These are phyloP conservation scores for Ectobius pallidus DNA, from an alignment of 2,888 invertebrate genomes.

Conservation along the genomic window DNA sequence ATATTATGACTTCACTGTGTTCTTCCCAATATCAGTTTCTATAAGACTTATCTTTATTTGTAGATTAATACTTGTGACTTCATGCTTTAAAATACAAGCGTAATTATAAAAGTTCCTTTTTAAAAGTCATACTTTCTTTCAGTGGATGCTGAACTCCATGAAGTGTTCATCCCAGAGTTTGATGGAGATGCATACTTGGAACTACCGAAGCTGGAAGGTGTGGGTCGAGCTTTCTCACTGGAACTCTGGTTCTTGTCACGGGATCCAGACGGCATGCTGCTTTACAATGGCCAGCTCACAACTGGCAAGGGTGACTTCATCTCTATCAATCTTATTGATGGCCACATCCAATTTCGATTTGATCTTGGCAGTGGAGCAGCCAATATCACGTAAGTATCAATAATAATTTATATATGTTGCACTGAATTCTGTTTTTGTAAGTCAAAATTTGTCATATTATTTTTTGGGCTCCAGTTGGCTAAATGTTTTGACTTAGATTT, in stretches of 20 bases:
- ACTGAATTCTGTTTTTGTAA: no score
- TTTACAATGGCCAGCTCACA: conserved; percentile 83
- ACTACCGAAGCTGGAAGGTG: conserved; percentile 73
- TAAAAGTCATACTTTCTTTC: conserved; percentile 18
- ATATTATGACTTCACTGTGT: no score
- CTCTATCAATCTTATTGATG: conserved; percentile 78
- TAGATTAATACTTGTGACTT: no score
- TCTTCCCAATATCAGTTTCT: no score
- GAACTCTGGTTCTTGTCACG: conserved; percentile 85
- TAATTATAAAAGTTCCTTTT: no score
- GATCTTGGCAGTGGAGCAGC: conserved; percentile 89
- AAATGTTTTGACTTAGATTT: no score
- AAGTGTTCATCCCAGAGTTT: conserved; percentile 72
- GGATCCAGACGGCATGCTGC: conserved; percentile 76
- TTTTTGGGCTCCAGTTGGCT: no score
- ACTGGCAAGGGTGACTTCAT: conserved; percentile 81
- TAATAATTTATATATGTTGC: no score
- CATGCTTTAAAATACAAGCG: no score
- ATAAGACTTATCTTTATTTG: no score
- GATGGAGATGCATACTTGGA: conserved; percentile 72
- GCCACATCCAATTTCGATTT: conserved; percentile 84
- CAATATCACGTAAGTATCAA: conserved; percentile 72
- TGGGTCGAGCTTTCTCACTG: conserved; percentile 75
- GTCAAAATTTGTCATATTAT: no score
- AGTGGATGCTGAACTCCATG: conserved; percentile 58